Evolutionary conservation across 2,797 vertebrate species (phyloP).

Genomic region (Microchirus variegatus): DNA sequence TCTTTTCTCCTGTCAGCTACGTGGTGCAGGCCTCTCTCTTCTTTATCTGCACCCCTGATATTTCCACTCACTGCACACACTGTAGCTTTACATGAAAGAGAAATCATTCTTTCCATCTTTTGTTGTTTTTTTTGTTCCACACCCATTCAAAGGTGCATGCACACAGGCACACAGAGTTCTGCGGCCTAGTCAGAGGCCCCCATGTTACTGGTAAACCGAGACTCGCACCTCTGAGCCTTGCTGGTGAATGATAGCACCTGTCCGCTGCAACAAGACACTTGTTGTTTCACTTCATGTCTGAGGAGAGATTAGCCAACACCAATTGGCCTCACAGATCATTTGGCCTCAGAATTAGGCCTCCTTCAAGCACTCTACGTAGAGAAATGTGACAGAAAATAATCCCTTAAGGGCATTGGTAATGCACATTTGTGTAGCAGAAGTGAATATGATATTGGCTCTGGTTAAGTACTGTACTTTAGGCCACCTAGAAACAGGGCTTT

Average conservation of each 20-base stretch:
- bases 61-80: constrained; percentile 41
- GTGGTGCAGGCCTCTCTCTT: constrained; percentile 24
- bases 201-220: constrained; percentile 69
- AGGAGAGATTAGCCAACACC: constrained; percentile 75
- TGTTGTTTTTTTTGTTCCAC: constrained; percentile 40
- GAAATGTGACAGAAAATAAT: constrained; percentile 73
- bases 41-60: constrained; percentile 32
- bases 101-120: constrained; percentile 44
- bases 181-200: constrained; percentile 38
- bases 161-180: constrained; percentile 20
- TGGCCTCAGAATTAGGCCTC: constrained; percentile 69
- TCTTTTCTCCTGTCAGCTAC: constrained; percentile 40
- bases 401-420: constrained; percentile 75
- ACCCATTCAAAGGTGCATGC: constrained; percentile 28
- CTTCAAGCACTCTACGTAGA: constrained; percentile 47
- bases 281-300: constrained; percentile 76
- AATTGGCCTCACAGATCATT: constrained; percentile 78
- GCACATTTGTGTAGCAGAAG: constrained; percentile 74
- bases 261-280: constrained; percentile 77
- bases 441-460: constrained; percentile 79
- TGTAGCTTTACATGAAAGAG: constrained; percentile 33
- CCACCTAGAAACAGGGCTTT: constrained; percentile 77
- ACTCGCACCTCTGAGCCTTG: constrained; percentile 46
- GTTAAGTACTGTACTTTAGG: constrained; percentile 70
- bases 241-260: constrained; percentile 81